phyloP scores from a whole-genome alignment of 2,797 vertebrate genomes.

The Melanotaenia maccullochi region DNA sequence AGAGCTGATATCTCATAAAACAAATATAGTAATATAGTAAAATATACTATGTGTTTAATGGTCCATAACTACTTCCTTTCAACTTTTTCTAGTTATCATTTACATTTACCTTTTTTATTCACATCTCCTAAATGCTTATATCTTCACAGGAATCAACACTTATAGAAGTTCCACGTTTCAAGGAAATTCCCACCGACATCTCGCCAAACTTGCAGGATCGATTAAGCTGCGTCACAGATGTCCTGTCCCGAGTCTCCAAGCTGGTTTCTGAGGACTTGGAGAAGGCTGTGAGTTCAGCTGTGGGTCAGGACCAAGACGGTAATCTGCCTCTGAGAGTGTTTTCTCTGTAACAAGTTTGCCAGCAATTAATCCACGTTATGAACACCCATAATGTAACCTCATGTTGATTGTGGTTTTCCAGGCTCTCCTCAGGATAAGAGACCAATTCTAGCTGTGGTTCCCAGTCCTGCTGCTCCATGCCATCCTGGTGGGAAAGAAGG shows the following conservation, averaged over 20 bases:
- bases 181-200: slow-evolving; percentile 70
- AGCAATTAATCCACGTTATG: background rate
- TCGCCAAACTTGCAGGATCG: slow-evolving; percentile 75
- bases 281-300: slow-evolving; percentile 73
- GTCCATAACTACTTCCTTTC: background rate
- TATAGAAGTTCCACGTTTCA: slow-evolving; percentile 75
- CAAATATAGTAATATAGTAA: no score
- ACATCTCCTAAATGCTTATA: background rate
- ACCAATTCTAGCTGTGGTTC: slow-evolving; percentile 83
- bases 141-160: slow-evolving; percentile 74
- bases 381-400: slow-evolving; percentile 6
- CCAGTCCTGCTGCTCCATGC: slow-evolving; percentile 81
- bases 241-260: slow-evolving; percentile 81
- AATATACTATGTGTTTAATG: background rate
- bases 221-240: slow-evolving; percentile 74
- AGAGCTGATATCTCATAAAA: no score
- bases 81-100: background rate
- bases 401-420: slow-evolving; percentile 35
- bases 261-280: slow-evolving; percentile 85
- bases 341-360: rapidly evolving
- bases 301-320: slow-evolving; percentile 81
- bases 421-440: slow-evolving; percentile 85
- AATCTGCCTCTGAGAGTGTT: background rate
- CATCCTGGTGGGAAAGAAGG: slow-evolving; percentile 78
- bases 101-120: no score